A percentile compares a stretch with the other conserved stretches of the same genome.
Conservation (phyloP, 2,113 vertebrate genomes). For the Pheucticus melanocephalus region DNA sequence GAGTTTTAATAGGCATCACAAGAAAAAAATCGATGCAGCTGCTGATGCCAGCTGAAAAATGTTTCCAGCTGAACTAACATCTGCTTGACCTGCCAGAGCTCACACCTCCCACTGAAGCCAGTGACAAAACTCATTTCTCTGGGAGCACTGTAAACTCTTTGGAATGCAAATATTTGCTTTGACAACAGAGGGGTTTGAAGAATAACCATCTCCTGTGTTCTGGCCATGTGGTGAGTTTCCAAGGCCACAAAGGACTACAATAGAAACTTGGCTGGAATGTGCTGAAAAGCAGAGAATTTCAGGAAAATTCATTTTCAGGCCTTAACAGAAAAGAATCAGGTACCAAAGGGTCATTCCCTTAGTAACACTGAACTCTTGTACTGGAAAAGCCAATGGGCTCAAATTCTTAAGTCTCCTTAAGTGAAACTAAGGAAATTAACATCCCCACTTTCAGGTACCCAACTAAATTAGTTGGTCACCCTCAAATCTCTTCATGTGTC, state of each 20-base stretch:
- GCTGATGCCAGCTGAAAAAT: background rate
- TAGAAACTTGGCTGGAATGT: background rate
- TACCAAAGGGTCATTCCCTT: background rate
- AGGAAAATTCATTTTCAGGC: background rate
- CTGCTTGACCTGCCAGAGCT: background rate
- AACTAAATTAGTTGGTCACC: background rate
- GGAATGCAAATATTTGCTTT: conserved; percentile 7
- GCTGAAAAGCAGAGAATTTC: background rate
- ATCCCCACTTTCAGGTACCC: background rate
- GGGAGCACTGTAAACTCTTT: background rate
- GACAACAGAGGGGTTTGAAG: background rate
- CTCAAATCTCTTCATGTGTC: background rate
- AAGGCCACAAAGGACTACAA: background rate
- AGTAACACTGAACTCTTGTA: background rate
- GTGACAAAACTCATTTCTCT: background rate
- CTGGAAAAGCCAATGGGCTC: background rate
- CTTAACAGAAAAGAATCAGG: background rate
- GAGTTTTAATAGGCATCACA: background rate
- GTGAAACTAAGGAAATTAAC: background rate
- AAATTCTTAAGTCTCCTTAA: background rate
- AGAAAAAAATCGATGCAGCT: background rate
- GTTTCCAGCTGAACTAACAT: conserved; percentile 35
- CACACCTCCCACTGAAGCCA: background rate
- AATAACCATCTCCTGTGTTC: background rate
- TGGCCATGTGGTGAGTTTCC: background rate